phyloP scores from a whole-genome alignment of 2,888 invertebrate genomes.

The Amorpha juglandis region DNA sequence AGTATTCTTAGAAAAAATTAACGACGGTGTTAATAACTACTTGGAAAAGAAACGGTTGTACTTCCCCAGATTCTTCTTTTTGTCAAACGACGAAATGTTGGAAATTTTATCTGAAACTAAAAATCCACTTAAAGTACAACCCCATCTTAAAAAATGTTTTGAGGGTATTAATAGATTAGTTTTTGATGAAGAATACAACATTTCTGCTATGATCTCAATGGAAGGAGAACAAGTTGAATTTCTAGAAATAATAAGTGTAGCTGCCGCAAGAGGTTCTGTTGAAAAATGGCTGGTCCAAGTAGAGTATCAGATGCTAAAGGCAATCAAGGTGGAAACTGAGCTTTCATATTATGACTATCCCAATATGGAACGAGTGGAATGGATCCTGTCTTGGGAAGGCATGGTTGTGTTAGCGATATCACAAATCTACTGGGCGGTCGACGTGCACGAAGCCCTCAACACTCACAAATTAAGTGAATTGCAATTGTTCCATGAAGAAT shows the following conservation, averaged over 20 bases:
- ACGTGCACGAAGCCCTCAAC: constrained; percentile 88
- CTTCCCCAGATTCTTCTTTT: constrained; percentile 94
- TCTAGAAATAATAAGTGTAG: constrained; percentile 86
- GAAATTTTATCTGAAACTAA: constrained; percentile 96
- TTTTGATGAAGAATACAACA: constrained; percentile 89
- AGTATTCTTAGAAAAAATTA: constrained; percentile 89
- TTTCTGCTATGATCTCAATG: constrained; percentile 90
- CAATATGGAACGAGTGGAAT: constrained; percentile 83
- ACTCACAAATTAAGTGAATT: constrained; percentile 83
- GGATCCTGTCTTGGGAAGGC: constrained; percentile 92
- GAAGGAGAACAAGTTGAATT: constrained; percentile 89
- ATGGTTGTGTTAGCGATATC: constrained; percentile 92
- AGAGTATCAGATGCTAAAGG: constrained; percentile 91
- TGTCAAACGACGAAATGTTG: constrained; percentile 95
- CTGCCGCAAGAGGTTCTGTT: constrained; percentile 91
- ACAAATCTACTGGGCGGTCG: constrained; percentile 93
- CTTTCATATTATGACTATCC: constrained; percentile 87
- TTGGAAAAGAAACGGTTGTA: constrained; percentile 92
- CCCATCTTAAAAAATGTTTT: constrained; percentile 94
- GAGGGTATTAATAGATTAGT: constrained; percentile 91
- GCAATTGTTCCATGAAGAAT: constrained; percentile 79
- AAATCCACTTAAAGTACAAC: constrained; percentile 92
- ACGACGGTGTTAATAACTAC: constrained; percentile 92
- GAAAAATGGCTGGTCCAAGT: constrained; percentile 94
- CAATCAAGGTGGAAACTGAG: constrained; percentile 88